Conservation (phyloP, 2,888 invertebrate species). For the Drosophila kuntzei region DNA sequence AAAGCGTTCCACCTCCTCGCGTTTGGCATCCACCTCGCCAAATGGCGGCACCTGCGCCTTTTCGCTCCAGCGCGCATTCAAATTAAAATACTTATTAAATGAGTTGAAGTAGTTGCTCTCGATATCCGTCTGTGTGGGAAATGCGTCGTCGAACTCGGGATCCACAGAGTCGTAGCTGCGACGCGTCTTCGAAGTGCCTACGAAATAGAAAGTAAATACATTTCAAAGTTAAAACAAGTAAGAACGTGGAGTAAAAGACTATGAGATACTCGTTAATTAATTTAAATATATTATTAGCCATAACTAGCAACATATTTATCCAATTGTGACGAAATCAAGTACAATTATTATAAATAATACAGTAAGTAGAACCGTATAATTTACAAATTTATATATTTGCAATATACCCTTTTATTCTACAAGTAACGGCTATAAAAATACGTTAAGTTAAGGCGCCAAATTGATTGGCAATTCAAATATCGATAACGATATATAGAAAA, state of each 20-base stretch:
- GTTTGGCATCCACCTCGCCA: conserved; percentile 90
- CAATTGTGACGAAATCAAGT: no score
- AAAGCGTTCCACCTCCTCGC: conserved; percentile 96
- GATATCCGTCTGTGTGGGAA: conserved; percentile 91
- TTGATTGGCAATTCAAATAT: neutral
- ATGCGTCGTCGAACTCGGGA: conserved; percentile 94
- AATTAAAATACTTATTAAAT: conserved; percentile 89
- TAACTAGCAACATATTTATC: no score
- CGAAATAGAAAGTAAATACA: neutral
- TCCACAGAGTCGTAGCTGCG: conserved; percentile 98
- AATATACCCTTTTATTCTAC: neutral
- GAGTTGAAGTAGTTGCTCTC: conserved; percentile 92
- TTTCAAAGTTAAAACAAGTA: neutral
- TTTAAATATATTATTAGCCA: no score
- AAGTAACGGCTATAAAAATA: neutral
- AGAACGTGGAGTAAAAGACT: no score
- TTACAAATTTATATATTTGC: no score
- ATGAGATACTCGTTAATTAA: no score
- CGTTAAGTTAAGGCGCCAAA: neutral
- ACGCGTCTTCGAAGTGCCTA: conserved; percentile 91
- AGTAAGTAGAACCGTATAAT: no score
- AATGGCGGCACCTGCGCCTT: conserved; percentile 93
- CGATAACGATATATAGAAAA: neutral
- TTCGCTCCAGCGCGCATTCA: conserved; percentile 96
- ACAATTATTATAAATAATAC: no score